Conservation (phyloP, 1,140 invertebrate species). For the Brachionus manjavacas region DNA sequence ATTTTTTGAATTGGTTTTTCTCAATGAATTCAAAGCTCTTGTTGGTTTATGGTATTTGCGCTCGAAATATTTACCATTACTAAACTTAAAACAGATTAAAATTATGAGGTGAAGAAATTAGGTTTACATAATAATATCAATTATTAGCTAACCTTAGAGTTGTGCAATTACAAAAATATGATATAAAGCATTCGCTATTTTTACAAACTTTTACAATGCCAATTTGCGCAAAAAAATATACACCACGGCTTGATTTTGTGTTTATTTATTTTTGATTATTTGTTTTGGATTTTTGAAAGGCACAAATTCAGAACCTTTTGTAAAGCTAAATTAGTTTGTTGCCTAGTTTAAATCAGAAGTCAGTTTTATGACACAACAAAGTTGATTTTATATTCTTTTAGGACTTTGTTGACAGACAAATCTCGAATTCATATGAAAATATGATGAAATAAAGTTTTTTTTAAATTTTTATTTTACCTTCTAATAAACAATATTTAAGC, state of each 20-base stretch:
- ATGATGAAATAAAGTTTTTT: too few species aligned
- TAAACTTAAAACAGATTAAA: not conserved
- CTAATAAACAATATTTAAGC: too few species aligned
- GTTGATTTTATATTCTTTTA: too few species aligned
- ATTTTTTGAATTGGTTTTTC: not conserved
- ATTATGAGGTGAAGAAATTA: not conserved
- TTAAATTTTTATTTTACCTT: too few species aligned
- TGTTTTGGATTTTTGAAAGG: not conserved
- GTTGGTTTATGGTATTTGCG: not conserved
- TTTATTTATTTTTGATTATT: not conserved
- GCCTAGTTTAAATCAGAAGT: not conserved
- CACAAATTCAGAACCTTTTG: not conserved
- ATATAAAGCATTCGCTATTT: not conserved
- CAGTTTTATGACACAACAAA: too few species aligned
- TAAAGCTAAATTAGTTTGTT: not conserved
- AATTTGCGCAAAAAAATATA: not conserved
- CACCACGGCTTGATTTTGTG: not conserved
- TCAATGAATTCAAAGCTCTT: not conserved
- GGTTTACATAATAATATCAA: constrained; percentile 5
- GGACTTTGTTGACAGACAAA: too few species aligned
- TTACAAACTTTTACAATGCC: not conserved
- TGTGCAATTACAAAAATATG: not conserved
- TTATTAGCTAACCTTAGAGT: not conserved
- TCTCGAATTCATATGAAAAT: too few species aligned
- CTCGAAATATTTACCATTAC: not conserved